These are phyloP conservation scores for Manacus vitellinus DNA, from an alignment of 2,113 vertebrate species.

Conservation along the genomic window DNA sequence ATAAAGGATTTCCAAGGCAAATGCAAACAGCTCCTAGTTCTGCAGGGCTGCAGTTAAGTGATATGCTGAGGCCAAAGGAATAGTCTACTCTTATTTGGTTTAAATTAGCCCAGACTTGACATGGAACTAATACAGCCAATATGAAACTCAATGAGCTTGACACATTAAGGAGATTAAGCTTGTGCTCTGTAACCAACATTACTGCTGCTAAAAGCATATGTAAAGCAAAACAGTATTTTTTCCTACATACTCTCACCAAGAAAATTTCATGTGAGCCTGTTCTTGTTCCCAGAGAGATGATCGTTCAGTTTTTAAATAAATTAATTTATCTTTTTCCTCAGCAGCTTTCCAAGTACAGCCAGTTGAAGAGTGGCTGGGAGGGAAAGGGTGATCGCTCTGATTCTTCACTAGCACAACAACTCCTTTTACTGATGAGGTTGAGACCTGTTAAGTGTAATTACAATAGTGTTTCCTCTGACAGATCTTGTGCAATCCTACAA, in stretches of 20 bases:
- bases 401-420: slow-evolving; percentile 80
- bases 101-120: not conserved
- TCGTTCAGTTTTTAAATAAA: slow-evolving; percentile 79
- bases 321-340: slow-evolving; percentile 43
- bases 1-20: not conserved
- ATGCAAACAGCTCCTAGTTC: not conserved
- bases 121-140: not conserved
- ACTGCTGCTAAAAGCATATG: not conserved
- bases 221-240: not conserved
- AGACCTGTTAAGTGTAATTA: slow-evolving; percentile 70
- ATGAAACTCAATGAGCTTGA: not conserved
- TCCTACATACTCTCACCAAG: slow-evolving; percentile 66
- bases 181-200: not conserved
- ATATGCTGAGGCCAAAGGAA: not conserved
- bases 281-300: slow-evolving; percentile 69
- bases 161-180: not conserved
- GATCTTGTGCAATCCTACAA: not conserved
- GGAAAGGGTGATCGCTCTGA: not conserved
- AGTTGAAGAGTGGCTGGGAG: not conserved
- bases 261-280: slow-evolving; percentile 65
- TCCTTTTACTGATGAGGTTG: slow-evolving; percentile 77
- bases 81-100: not conserved
- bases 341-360: not conserved
- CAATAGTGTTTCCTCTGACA: not conserved
- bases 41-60: not conserved